Base-by-base conservation (phyloP, 2,113 vertebrate genomes). In the Mola mola region DNA sequence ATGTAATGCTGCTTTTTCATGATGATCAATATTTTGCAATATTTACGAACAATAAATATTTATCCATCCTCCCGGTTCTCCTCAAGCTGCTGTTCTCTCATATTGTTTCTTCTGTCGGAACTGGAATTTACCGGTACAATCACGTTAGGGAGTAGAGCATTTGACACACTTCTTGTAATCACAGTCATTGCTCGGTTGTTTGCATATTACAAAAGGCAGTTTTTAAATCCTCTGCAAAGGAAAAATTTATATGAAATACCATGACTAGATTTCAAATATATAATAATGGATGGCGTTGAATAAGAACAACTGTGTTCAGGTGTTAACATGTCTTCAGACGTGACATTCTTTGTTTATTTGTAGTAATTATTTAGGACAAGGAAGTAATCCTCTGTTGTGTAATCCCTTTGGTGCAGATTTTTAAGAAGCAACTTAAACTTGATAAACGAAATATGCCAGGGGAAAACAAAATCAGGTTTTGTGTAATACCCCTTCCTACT, bases 321-420 rank as follows among this genome's bases (percentile, higher is more conserved):
- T 26, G 3, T 3, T 38, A 22, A 36, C 16, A 6, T 3, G 26
- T 42, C 38, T 46, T 28, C 11, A 21, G 17, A 4, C n/a, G 46
- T 19, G 8, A 17, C 33, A 16, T 16, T 31, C 19, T 17, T 28
- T 11, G 5, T 4, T 49, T n/a, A n/a, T n/a, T 3, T 31, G 19
- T 16, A 17, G 42, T 55, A 1, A 11, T 31, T n/a, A 44, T 11
- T 28, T 4, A 55, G 4, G 10, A 8, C 15, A 53, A 28, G 4
- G 10, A 25, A 16, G 20, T 8, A 19, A 41, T 24, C 25, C 34
- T n/a, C n/a, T 42, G 21, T 69, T 68, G 59, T 61, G 33, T 21
- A 60, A 70, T 52, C n/a, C 12, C 10, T 6, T 37, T 8, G 0
- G 1, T 38, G 19, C 20, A 1, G 1, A 13, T 34, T 1, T 1